Percentiles rank a stretch among this genome's conserved stretches.
Conservation (phyloP, 2,888 invertebrate genomes). For the Zelleria hepariella region DNA sequence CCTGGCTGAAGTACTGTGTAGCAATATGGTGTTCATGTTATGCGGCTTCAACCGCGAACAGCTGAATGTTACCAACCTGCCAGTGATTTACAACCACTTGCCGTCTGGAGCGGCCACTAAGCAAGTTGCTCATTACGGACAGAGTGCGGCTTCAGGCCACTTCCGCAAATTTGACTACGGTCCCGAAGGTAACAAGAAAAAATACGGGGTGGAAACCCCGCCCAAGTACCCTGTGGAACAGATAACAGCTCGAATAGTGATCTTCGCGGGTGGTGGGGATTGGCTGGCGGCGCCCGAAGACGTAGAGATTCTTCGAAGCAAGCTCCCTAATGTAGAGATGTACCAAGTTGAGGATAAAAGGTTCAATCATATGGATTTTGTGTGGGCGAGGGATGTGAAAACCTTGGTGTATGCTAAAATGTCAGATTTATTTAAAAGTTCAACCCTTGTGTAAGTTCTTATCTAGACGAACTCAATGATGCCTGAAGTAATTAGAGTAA, state of each 20-base stretch:
- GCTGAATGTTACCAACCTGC: conserved; percentile 15
- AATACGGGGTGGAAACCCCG: conserved; percentile 38
- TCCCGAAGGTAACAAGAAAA: conserved; percentile 32
- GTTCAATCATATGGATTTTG: conserved; percentile 58
- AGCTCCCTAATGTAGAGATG: conserved; percentile 72
- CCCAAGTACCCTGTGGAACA: conserved; percentile 45
- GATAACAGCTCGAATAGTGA: conserved; percentile 44
- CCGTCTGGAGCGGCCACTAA: conserved; percentile 52
- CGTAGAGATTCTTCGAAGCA: conserved; percentile 58
- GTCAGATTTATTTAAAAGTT: not conserved
- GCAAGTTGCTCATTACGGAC: conserved; percentile 37
- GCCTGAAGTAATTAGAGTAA: too few relatives aligned
- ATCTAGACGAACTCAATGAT: too few relatives aligned
- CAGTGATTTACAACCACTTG: conserved; percentile 15
- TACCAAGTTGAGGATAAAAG: conserved; percentile 64
- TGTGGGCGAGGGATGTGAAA: conserved; percentile 18
- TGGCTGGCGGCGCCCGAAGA: conserved; percentile 74
- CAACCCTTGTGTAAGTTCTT: too few relatives aligned
- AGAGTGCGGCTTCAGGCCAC: conserved; percentile 29
- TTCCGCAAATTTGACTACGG: conserved; percentile 56
- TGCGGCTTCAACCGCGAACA: conserved; percentile 23
- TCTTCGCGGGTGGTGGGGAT: conserved; percentile 69
- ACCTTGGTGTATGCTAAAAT: not conserved
- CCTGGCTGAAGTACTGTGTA: conserved; percentile 10
- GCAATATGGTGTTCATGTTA: conserved; percentile 6